Evolutionary conservation across 2,888 invertebrate species (phyloP), one percentile per base, ranked within the genome.

Genomic region (Tachina lurida): DNA sequence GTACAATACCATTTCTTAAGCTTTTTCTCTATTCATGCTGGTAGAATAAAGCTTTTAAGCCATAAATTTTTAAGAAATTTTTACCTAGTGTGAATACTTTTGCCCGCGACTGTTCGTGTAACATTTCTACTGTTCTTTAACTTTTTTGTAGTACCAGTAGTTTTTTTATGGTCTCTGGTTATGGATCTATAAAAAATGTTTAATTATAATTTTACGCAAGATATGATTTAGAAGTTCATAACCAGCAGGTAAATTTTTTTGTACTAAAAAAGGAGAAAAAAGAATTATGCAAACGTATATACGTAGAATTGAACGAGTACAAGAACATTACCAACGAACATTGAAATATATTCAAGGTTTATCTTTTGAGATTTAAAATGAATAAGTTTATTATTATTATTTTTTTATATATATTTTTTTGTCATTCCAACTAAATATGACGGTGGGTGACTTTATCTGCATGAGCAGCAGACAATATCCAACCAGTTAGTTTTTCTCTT

Each of bases 151-250:
- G n/a, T n/a, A n/a, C n/a, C 13, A 19, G 17, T 31, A 63, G 39
- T 54, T 65, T 70, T 68, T 65, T 68, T 68, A 54, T 45, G 49
- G 73, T 70, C 60, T 74, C 49, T 63, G 74, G 70, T 65, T 84
- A 73, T 70, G 31, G 39, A 68, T 62, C 54, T 63, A 75, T 67
- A 77, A 68, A 81, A 62, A 73, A 73, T 77, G 73, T 85, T 85
- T 85, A 85, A 85, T 85, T 85, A 85, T 85, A 85, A 77, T 81
- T 81, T 85, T 85, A 85, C 81, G 81, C 84, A 81, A 85, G 77
- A 85, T 81, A 74, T 85, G 84, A 81, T 85, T 77, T 77, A 68
- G 43, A 85, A 80, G 84, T 76, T 79, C 63, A 41, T 71, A 7
- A 52, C 31, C 45, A 52, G 49, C 49, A 49, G 54, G 56, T 19